Percentiles rank a stretch among this genome's conserved stretches.
Conservation (phyloP, 2,888 invertebrate genomes). For the Halictus ligatus region DNA sequence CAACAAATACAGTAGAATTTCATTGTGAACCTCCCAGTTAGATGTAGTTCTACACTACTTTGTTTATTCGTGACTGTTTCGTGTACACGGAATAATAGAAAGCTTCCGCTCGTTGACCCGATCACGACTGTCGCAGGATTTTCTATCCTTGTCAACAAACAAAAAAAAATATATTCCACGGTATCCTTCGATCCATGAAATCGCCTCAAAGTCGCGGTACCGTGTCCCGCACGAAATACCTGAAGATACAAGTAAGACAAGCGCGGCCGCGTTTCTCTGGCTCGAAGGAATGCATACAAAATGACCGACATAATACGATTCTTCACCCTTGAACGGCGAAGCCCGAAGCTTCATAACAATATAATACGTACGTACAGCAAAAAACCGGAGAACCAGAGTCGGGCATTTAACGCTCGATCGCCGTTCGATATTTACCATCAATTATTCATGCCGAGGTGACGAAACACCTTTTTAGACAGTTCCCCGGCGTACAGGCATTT, state of each 20-base stretch:
- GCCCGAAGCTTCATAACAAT: neutral
- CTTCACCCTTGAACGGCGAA: constrained; percentile 13
- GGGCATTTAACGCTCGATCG: neutral
- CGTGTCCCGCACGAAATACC: constrained; percentile 13
- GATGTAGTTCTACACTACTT: neutral
- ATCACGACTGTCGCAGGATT: neutral
- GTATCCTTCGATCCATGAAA: constrained; percentile 27
- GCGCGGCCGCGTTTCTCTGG: constrained; percentile 70
- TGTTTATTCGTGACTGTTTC: neutral
- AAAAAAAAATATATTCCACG: neutral
- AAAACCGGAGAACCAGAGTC: neutral
- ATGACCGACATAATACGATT: constrained; percentile 58
- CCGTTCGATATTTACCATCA: constrained; percentile 13
- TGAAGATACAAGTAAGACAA: constrained; percentile 58
- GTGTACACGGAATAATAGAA: neutral
- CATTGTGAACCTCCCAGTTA: neutral
- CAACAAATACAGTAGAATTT: neutral
- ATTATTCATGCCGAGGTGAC: constrained; percentile 24
- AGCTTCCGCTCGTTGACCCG: neutral
- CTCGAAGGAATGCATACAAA: constrained; percentile 67
- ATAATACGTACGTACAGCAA: neutral
- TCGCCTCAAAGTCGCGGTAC: constrained; percentile 4
- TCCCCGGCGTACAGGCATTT: constrained; percentile 16
- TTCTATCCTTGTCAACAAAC: neutral
- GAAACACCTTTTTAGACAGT: constrained; percentile 37